Evolutionary conservation across 2,797 vertebrate genomes (phyloP), one percentile per base, ranked within the genome.

Genomic region (Karalla daura): DNA sequence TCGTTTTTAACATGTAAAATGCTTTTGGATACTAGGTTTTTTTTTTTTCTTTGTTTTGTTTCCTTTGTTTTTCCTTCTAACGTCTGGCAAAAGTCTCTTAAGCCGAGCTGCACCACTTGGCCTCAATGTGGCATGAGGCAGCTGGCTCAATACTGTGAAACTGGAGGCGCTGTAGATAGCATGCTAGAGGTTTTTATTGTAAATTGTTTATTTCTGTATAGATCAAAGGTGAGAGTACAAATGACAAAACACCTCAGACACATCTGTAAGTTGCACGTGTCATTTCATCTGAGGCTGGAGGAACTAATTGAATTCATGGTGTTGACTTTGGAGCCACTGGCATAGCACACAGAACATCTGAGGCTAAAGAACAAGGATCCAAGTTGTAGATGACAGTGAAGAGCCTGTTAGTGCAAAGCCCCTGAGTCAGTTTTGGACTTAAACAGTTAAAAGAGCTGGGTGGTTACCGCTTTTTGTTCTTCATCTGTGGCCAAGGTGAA

Each of bases 141-240:
- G 86, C 84, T 64, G 89, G 88, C 90, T 86, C 81, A 88, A 92
- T 92, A 93, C 93, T 94, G 94, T 94, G 94, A 94, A 93, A 93
- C 90, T 91, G 89, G 91, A 94, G 93, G 90, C 88, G 86, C 89
- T 93, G 93, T 92, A 93, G 89, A 90, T 92, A 90, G 88, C 90
- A 84, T 84, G 90, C 74, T 81, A 85, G 86, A 90, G 81, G 83
- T 89, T 92, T 87, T 92, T 88, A 89, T 88, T 93, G 89, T 93
- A 90, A 87, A 91, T 89, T 83, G 85, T 87, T 89, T 83, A 88
- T 92, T 93, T 92, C 90, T 93, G 92, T 93, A 89, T 89, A 93
- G 90, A 92, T 91, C 83, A 92, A 91, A 81, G 63, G 78, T 70
- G 78, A 84, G 76, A 85, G 78, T 86, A 72, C 86, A 91, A 89